Base-by-base conservation (phyloP, 2,113 vertebrate species). In the Dendropsophus ebraccatus region DNA sequence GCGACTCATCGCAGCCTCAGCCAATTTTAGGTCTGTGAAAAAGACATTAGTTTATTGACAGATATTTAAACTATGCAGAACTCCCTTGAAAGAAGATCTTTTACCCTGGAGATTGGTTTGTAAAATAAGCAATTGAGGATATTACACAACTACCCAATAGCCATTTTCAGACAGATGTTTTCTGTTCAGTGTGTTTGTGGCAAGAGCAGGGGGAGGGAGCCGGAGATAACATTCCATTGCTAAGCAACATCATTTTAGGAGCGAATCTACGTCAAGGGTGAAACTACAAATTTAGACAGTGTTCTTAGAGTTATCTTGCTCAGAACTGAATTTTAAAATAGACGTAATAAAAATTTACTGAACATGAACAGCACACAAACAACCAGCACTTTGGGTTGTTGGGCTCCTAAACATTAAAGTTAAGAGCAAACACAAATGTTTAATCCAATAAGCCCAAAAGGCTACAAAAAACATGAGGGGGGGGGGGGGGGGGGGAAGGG, bases 81-180 rank as follows among this genome's bases (percentile, higher is more conserved):
- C 8, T 56, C 17, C 50, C 76, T 58, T 11, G 2, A 80, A 62
- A 16, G 13, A 1, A 7, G 4, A 49, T 17, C 41, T 8, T n/a
- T 16, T 0, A n/a, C 81, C 62, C 65, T n/a, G 58, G 11, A 67
- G 2, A 65, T 28, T 45, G 13, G 62, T 32, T 80, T 37, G 62
- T 67, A 58, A 79, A 79, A n/a, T 76, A 76, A 77, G 74, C 47
- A 52, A 16, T 19, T 28, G 2, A 62, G 58, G 19, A 80, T 60
- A 80, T 65, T 81, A 81, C 78, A 81, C 56, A 81, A 65, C 56
- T 81, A 73, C 47, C 83, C 56, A 62, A 65, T 19, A 65, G 45
- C 62, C 28, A 45, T 78, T 85, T 78, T 79, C 30, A 70, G 49
- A 78, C 84, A 85, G 60, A 85, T 85, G 82, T 85, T 85, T 77